Percentiles rank a stretch among this genome's conserved stretches.
phyloP scores from a whole-genome alignment of 2,797 vertebrate species.

The Psittacula derbiana region DNA sequence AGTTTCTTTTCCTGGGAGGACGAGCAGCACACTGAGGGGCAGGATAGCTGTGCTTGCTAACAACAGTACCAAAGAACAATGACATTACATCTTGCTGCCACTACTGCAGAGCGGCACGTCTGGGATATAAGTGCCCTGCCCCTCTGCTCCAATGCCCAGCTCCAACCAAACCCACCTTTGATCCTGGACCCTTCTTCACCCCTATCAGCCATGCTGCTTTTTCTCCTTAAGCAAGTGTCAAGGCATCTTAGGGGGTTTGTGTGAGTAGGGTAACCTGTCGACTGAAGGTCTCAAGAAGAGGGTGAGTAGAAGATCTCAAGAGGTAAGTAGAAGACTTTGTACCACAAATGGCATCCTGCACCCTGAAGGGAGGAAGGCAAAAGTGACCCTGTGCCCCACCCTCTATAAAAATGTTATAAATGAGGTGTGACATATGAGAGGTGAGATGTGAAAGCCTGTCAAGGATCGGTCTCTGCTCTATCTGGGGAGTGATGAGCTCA shows the following conservation, averaged over 20 bases:
- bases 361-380: not conserved
- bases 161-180: not conserved
- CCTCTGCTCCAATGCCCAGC: fast-evolving
- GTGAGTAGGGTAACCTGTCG: not conserved
- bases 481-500: not conserved
- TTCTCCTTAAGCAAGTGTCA: not conserved
- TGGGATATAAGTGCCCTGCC: not conserved
- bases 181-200: not conserved
- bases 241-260: not conserved
- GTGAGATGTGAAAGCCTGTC: not conserved
- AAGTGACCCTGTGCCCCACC: not conserved
- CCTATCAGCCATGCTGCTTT: not conserved
- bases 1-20: not conserved
- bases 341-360: not conserved
- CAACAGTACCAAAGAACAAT: not conserved
- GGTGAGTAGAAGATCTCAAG: not conserved
- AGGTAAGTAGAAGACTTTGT: not conserved
- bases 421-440: not conserved
- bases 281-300: not conserved
- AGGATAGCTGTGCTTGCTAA: not conserved
- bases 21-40: not conserved
- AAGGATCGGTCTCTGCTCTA: not conserved
- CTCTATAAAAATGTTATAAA: not conserved
- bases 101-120: fast-evolving
- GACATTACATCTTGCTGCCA: not conserved